Evolutionary conservation across 2,888 invertebrate species (phyloP), one percentile per base, ranked within the genome.

Genomic region (Micropterix aruncella): DNA sequence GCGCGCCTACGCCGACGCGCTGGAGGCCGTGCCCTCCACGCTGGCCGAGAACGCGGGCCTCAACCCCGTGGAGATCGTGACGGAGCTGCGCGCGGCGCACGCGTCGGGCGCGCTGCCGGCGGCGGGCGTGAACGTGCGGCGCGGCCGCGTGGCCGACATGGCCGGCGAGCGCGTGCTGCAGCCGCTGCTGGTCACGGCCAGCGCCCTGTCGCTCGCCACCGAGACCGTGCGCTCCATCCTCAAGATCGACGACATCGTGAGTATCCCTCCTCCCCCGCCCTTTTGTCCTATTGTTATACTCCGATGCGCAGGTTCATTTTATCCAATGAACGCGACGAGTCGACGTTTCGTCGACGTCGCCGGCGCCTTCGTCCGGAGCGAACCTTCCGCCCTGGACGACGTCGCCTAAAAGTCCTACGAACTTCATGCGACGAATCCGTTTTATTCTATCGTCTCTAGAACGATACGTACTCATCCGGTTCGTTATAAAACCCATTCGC

Each of bases 221-320:
- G 99, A 99, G 73, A 96, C 96, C 42, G 91, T 97, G 49, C 81
- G 96, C 56, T 91, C 93, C 55, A 96, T 99, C 67, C 77, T 99
- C 60, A 99, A 99, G 74, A 99, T 99, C 57, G 99, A 99, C 67
- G 99, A 99, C 68, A 96, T 99, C 65, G 93, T 97, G 57, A 81
- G 84, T 74, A 60, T 38, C 37, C 17, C 12, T 42, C n/a, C n/a
- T n/a, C n/a, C n/a, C n/a, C n/a, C n/a, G n/a, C n/a, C n/a, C n/a
- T n/a, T n/a, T n/a, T n/a, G n/a, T n/a, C n/a, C n/a, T n/a, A n/a
- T n/a, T n/a, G n/a, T n/a, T n/a, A n/a, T n/a, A n/a, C n/a, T n/a
- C n/a, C n/a, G n/a, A n/a, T n/a, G n/a, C n/a, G n/a, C n/a, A n/a
- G n/a, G n/a, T n/a, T n/a, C n/a, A n/a, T n/a, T n/a, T n/a, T n/a